phyloP scores from a whole-genome alignment of 2,888 invertebrate species.

The Orthosia cruda region DNA sequence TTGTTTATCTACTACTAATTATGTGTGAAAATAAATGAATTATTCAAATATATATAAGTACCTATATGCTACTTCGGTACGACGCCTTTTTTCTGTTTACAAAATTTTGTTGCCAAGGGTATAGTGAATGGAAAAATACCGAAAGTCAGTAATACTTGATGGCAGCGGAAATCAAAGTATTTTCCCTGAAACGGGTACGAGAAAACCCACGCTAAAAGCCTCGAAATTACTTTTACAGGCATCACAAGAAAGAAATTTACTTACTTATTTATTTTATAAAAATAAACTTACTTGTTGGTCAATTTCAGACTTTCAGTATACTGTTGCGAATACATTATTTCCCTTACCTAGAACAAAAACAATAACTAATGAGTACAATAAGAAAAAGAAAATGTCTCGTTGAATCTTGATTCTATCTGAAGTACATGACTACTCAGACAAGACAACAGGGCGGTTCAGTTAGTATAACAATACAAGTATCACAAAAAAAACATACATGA shows the following conservation, averaged over 20 bases:
- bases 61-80: neutral
- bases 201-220: neutral
- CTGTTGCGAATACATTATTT: neutral
- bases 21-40: no score
- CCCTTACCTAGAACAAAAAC: conserved; percentile 41
- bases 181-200: neutral
- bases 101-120: neutral
- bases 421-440: no score
- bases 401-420: no score
- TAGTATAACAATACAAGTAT: no score
- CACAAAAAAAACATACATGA: no score
- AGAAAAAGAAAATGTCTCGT: no score
- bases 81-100: neutral
- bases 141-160: neutral
- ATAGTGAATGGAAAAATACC: conserved; percentile 8
- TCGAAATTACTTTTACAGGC: no score
- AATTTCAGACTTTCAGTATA: neutral
- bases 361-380: neutral
- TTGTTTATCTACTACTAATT: no score
- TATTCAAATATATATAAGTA: no score
- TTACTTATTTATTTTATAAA: no score
- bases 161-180: neutral
- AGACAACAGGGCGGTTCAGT: no score
- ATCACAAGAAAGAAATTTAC: no score
- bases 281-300: neutral